Conservation (phyloP, 2,888 invertebrate species). For the Heterodera filipjevi region DNA sequence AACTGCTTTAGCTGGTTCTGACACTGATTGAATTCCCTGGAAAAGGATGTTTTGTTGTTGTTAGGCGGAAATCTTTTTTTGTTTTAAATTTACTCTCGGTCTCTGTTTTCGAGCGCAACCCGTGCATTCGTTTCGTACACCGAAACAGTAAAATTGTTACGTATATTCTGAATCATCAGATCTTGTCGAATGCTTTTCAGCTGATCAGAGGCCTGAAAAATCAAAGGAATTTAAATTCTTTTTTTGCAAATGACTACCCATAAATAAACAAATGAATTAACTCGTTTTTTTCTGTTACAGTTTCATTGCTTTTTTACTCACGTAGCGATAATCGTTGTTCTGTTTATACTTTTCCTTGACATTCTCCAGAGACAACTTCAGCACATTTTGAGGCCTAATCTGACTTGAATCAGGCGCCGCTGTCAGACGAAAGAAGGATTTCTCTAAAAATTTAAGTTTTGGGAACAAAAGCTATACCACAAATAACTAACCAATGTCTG, state of each 20-base stretch:
- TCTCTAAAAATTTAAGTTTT: slow-evolving; percentile 71
- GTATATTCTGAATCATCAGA: slow-evolving; percentile 92
- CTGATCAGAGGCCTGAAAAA: slow-evolving; percentile 85
- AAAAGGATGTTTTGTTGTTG: too few relatives aligned
- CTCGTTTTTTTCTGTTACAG: too few relatives aligned
- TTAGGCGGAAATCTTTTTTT: too few relatives aligned
- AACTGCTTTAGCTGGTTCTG: slow-evolving; percentile 96
- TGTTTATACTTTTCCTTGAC: slow-evolving; percentile 86
- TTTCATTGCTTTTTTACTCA: too few relatives aligned
- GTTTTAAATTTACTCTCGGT: slow-evolving; percentile 77
- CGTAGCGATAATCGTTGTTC: slow-evolving; percentile 88
- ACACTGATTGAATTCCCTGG: slow-evolving; percentile 94
- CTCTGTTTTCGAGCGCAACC: slow-evolving; percentile 92
- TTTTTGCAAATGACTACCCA: neutral
- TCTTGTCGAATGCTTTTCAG: slow-evolving; percentile 97
- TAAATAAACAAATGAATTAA: too few relatives aligned
- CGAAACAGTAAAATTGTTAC: slow-evolving; percentile 90
- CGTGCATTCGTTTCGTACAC: slow-evolving; percentile 99
- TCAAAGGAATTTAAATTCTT: neutral
- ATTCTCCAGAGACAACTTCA: slow-evolving; percentile 82
- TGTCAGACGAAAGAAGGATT: slow-evolving; percentile 91
- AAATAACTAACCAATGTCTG: slow-evolving; percentile 73
- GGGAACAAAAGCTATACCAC: neutral
- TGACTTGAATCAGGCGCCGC: slow-evolving; percentile 82
- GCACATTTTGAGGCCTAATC: slow-evolving; percentile 85